Evolutionary conservation across 2,113 vertebrate species (phyloP).

Genomic region (Todiramphus chloris): DNA sequence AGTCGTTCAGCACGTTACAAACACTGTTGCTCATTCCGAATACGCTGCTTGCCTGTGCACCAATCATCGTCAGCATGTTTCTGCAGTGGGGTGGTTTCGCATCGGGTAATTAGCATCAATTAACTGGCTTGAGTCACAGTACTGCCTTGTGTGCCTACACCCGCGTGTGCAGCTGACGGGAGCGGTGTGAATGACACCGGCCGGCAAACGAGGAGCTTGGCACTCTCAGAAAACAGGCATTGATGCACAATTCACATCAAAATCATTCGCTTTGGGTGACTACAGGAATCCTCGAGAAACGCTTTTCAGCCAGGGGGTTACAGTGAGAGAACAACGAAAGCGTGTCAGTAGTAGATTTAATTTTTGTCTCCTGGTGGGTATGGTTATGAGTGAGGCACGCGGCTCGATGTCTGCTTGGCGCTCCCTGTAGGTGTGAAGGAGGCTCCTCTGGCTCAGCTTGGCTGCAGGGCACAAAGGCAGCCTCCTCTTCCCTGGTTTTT

Average conservation of each 20-base stretch:
- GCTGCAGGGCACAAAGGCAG: not conserved
- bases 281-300: not conserved
- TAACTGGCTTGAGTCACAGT: slow-evolving; percentile 24
- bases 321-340: not conserved
- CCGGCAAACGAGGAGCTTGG: not conserved
- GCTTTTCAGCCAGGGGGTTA: not conserved
- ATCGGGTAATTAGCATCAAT: not conserved
- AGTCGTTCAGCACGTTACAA: not conserved
- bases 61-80: not conserved
- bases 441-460: not conserved
- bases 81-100: not conserved
- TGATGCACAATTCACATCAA: not conserved
- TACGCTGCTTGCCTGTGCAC: not conserved
- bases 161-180: not conserved
- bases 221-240: not conserved
- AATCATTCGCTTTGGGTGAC: not conserved
- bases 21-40: not conserved
- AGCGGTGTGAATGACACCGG: not conserved
- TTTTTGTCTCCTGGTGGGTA: not conserved
- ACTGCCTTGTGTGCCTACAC: slow-evolving; percentile 21
- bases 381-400: not conserved
- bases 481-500: not conserved
- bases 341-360: not conserved
- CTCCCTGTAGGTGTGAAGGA: not conserved
- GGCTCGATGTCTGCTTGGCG: not conserved